These are phyloP conservation scores for Seriola rivoliana DNA, from an alignment of 2,113 vertebrate genomes.

Conservation along the genomic window DNA sequence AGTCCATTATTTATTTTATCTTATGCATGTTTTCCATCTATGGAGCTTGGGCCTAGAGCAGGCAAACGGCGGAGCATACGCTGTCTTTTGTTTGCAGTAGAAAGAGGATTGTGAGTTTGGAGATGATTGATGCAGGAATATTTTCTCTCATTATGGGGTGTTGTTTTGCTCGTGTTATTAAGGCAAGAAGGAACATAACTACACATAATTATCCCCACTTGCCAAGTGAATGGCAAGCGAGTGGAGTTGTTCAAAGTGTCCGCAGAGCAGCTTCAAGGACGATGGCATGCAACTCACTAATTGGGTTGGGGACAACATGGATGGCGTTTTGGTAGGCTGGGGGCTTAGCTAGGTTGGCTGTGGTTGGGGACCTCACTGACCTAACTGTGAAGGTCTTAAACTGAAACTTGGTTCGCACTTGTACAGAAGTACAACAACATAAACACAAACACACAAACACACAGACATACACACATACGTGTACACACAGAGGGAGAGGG, in stretches of 20 bases:
- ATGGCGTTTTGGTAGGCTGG: neutral
- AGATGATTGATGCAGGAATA: neutral
- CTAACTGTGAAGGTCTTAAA: conserved; percentile 48
- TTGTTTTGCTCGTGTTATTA: neutral
- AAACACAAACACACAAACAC: conserved; percentile 13
- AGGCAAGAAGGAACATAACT: neutral
- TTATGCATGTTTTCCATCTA: neutral
- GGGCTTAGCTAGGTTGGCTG: conserved; percentile 16
- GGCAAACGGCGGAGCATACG: too few species aligned
- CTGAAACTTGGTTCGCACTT: conserved; percentile 30
- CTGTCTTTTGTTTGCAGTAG: neutral
- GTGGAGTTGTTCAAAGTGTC: conserved; percentile 1
- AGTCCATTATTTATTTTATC: neutral
- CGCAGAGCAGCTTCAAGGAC: conserved; percentile 24
- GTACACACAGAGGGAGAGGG: conserved; percentile 40
- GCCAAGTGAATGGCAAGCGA: neutral
- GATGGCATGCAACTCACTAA: conserved; percentile 24
- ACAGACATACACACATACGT: neutral
- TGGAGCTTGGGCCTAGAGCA: neutral
- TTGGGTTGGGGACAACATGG: conserved; percentile 21
- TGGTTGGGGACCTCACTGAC: conserved; percentile 34
- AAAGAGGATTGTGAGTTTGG: neutral
- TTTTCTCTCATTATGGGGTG: neutral
- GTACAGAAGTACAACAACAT: conserved; percentile 6
- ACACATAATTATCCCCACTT: neutral